phyloP scores from a whole-genome alignment of 2,888 invertebrate species.

The Dryobotodes eremita region DNA sequence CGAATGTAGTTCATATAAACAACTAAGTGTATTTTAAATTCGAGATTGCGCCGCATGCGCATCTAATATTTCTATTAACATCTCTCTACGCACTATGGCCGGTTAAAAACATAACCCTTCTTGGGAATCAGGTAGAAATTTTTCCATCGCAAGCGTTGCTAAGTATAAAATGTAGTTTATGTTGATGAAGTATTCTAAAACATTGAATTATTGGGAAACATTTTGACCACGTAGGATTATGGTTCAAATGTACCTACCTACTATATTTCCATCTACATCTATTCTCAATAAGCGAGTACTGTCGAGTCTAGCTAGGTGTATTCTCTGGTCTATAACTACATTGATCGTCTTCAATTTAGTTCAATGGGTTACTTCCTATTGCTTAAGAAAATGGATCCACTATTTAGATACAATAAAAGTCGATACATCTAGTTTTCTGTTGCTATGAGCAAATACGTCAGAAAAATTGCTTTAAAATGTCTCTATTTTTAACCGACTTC shows the following conservation, averaged over 20 bases:
- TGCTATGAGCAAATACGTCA: constrained; percentile 4
- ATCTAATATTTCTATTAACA: neutral
- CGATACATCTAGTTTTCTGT: constrained; percentile 13
- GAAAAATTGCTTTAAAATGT: neutral
- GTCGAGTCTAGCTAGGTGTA: neutral
- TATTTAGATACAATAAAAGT: constrained; percentile 6
- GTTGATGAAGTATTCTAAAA: neutral
- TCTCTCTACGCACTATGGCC: neutral
- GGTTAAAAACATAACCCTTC: neutral
- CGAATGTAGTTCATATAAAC: constrained; percentile 7
- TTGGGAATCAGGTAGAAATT: neutral
- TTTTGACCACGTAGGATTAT: neutral
- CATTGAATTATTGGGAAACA: neutral
- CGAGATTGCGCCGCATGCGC: neutral
- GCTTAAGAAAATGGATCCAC: constrained; percentile 43
- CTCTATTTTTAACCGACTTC: neutral
- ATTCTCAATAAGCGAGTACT: neutral
- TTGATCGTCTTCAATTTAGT: constrained; percentile 81
- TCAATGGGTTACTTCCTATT: constrained; percentile 80
- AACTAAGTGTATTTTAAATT: neutral
- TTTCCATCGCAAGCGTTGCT: neutral
- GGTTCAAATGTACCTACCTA: no score
- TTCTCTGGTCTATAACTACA: constrained; percentile 19
- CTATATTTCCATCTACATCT: neutral
- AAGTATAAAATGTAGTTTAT: neutral